Evolutionary conservation across 2,888 invertebrate species (phyloP).

Genomic region (Pemphredon lugubris): DNA sequence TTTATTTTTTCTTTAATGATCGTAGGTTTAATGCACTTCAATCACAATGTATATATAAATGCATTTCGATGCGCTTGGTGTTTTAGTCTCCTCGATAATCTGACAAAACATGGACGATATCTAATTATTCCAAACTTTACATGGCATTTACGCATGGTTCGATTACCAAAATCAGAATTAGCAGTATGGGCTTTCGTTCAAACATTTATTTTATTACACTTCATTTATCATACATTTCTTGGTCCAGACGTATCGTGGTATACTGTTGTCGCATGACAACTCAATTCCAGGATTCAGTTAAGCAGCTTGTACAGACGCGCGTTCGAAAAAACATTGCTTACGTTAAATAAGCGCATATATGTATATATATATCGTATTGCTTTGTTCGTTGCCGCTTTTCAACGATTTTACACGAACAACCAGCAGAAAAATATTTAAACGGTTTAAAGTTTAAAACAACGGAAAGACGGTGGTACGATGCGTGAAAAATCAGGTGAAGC

Average conservation of each 20-base stretch:
- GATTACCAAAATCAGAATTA: constrained; percentile 12
- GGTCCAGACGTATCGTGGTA: constrained; percentile 64
- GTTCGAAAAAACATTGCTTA: constrained; percentile 25
- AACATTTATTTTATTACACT: constrained; percentile 57
- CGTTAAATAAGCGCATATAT: constrained; percentile 27
- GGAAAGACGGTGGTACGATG: too few relatives aligned
- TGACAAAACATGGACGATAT: constrained; percentile 11
- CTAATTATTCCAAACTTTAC: background rate
- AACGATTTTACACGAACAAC: constrained; percentile 8
- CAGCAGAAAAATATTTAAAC: background rate
- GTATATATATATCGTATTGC: constrained; percentile 35
- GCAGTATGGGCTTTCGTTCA: constrained; percentile 25
- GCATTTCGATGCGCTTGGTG: constrained; percentile 2
- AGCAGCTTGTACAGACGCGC: constrained; percentile 41
- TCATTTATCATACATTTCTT: constrained; percentile 66
- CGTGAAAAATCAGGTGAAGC: too few relatives aligned
- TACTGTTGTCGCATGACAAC: constrained; percentile 52
- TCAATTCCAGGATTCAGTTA: constrained; percentile 58
- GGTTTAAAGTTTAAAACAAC: too few relatives aligned
- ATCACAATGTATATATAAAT: constrained; percentile 21
- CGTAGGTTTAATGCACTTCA: constrained; percentile 11
- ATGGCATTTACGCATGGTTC: constrained; percentile 15
- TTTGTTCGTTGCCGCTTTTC: constrained; percentile 27
- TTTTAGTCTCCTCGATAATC: background rate
- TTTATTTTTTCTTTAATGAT: background rate